Evolutionary conservation across 37 sponge, comb jelly and placozoan genomes (phyloP).

Genomic region (Petrosia ficiformis): DNA sequence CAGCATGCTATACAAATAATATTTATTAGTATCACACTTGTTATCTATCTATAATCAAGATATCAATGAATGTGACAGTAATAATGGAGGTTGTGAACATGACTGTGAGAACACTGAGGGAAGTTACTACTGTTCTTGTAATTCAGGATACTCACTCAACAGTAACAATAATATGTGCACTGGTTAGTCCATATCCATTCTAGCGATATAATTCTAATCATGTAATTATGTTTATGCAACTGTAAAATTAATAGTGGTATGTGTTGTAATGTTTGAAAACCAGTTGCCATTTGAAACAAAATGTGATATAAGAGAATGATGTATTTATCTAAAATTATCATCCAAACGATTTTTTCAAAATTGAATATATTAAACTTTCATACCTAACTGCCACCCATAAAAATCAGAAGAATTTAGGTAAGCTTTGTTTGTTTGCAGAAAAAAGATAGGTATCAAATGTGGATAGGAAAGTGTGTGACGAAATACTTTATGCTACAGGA

Average conservation of each 20-base stretch:
- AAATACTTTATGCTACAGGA: too few species aligned
- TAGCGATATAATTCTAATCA: background rate
- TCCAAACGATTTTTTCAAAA: too few species aligned
- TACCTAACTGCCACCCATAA: too few species aligned
- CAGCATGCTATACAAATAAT: too few species aligned
- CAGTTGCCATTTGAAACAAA: background rate
- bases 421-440: too few species aligned
- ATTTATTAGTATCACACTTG: too few species aligned
- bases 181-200: slow-evolving; percentile 25
- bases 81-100: slow-evolving; percentile 4
- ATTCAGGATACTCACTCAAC: slow-evolving; percentile 14
- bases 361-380: too few species aligned
- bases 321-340: slow-evolving; percentile 15
- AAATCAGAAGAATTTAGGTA: too few species aligned
- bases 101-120: slow-evolving; percentile 25
- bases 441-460: too few species aligned
- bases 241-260: slow-evolving; percentile 27
- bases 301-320: slow-evolving; percentile 5
- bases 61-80: slow-evolving; percentile 25
- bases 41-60: slow-evolving; percentile 29
- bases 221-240: background rate
- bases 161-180: slow-evolving; percentile 14
- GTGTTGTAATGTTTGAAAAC: slow-evolving; percentile 20
- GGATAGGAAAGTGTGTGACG: too few species aligned
- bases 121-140: slow-evolving; percentile 30